Evolutionary conservation across 2,888 invertebrate genomes (phyloP).

Genomic region (Dicyrtoma fusca): DNA sequence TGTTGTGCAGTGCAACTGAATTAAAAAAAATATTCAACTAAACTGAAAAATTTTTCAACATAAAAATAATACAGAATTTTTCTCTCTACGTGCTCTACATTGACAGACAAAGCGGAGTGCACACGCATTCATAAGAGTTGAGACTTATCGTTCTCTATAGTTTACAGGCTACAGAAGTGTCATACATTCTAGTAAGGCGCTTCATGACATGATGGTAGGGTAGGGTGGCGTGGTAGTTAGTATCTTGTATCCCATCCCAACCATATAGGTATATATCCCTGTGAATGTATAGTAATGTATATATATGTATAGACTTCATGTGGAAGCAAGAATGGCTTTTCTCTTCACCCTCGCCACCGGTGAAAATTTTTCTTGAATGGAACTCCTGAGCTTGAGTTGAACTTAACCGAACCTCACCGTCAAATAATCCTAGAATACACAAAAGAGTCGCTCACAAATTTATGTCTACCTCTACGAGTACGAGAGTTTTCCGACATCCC

Average conservation of each 20-base stretch:
- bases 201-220: too few species aligned
- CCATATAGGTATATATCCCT: not conserved
- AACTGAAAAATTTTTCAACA: slow-evolving; percentile 5
- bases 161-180: not conserved
- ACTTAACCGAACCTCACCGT: slow-evolving; percentile 32
- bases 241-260: too few species aligned
- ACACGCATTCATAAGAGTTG: slow-evolving; percentile 15
- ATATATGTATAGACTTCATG: slow-evolving; percentile 8
- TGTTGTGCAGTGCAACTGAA: too few species aligned
- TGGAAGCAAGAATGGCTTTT: slow-evolving; percentile 19
- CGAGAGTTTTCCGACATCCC: not conserved
- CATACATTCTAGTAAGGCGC: too few species aligned
- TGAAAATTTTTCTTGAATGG: slow-evolving; percentile 41
- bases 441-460: slow-evolving; percentile 20
- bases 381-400: slow-evolving; percentile 23
- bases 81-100: slow-evolving; percentile 11
- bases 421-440: slow-evolving; percentile 29
- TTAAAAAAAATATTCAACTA: too few species aligned
- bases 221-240: too few species aligned
- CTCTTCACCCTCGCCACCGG: slow-evolving; percentile 33
- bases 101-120: slow-evolving; percentile 12
- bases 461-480: slow-evolving; percentile 10
- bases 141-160: slow-evolving; percentile 12
- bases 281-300: not conserved
- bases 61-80: not conserved